phyloP scores from a whole-genome alignment of 2,888 invertebrate species.

The Lepeophtheirus nordmannii region DNA sequence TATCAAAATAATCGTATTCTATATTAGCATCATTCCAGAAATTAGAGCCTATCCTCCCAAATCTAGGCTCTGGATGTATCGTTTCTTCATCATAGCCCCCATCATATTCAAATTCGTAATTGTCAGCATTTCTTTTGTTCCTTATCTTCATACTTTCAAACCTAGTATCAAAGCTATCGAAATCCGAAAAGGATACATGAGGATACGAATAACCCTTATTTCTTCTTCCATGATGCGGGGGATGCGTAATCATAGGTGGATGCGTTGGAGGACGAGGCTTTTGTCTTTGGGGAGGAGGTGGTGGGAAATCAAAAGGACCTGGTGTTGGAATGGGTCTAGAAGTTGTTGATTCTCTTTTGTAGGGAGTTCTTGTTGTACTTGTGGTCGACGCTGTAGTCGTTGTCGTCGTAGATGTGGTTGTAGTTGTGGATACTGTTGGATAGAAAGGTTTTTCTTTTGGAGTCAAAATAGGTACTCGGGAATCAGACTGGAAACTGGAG shows the following conservation, averaged over 20 bases:
- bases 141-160: slow-evolving; percentile 19
- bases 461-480: too few species aligned
- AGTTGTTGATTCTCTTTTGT: slow-evolving; percentile 4
- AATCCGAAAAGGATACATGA: background rate
- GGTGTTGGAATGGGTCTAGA: slow-evolving; percentile 19
- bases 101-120: too few species aligned
- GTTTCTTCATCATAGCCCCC: background rate
- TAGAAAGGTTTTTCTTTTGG: background rate
- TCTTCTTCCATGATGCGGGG: background rate
- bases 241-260: slow-evolving; percentile 8
- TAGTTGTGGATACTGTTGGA: background rate
- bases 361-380: background rate
- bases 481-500: too few species aligned
- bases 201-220: background rate
- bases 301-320: slow-evolving; percentile 15
- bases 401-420: background rate
- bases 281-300: background rate
- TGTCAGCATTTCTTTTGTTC: background rate
- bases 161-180: background rate
- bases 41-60: background rate
- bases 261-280: slow-evolving; percentile 13
- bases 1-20: background rate
- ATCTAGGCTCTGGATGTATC: too few species aligned
- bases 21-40: background rate
- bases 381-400: background rate